Evolutionary conservation across 2,113 vertebrate species (phyloP).

Genomic region (Ardeotis arabs): DNA sequence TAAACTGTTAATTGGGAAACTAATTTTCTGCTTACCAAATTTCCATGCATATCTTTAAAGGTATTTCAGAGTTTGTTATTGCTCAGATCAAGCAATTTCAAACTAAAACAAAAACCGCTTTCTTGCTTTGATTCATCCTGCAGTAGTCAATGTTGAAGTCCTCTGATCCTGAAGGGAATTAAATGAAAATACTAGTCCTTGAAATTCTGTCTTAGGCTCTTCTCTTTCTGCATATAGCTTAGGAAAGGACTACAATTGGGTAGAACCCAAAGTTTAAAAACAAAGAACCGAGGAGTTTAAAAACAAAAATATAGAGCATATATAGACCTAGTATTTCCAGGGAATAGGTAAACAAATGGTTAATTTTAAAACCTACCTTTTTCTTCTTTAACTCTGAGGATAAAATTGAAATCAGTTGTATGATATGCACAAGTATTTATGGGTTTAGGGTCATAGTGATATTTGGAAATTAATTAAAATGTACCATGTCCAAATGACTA

Average conservation of each 20-base stretch:
- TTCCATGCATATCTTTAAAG: neutral
- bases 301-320: neutral
- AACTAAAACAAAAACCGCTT: neutral
- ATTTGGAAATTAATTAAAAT: neutral
- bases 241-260: neutral
- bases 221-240: neutral
- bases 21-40: neutral
- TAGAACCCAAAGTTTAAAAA: neutral
- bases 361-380: neutral
- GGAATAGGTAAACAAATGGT: neutral
- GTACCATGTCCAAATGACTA: neutral
- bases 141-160: neutral
- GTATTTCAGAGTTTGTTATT: neutral
- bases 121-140: neutral
- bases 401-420: neutral
- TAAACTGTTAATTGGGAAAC: neutral
- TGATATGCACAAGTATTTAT: neutral
- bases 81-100: neutral
- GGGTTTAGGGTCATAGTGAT: neutral
- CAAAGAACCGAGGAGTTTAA: neutral
- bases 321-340: neutral
- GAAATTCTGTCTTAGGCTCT: neutral
- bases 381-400: neutral
- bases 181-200: neutral
- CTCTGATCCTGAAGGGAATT: neutral